phyloP scores from a whole-genome alignment of 2,113 vertebrate genomes.

The Oreochromis niloticus region DNA sequence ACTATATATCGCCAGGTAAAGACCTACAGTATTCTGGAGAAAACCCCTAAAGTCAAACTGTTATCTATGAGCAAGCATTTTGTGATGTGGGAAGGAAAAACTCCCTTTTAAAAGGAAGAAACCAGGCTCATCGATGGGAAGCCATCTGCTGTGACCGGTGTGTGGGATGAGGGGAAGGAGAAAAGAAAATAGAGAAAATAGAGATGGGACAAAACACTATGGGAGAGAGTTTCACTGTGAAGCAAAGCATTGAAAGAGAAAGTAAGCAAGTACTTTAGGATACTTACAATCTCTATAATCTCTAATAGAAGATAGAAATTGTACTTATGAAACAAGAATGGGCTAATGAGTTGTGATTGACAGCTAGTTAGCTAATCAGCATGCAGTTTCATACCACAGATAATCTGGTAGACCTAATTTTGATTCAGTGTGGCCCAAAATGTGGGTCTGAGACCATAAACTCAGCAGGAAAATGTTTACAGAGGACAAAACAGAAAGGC shows the following conservation, averaged over 20 bases:
- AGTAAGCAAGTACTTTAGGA: background rate
- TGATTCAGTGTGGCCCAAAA: background rate
- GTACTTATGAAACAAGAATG: background rate
- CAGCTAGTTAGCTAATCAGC: background rate
- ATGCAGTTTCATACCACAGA: background rate
- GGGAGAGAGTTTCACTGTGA: background rate
- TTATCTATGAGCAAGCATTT: background rate
- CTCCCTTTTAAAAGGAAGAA: background rate
- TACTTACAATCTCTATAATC: background rate
- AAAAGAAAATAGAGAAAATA: background rate
- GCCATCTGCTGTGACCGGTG: background rate
- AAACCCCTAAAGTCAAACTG: background rate
- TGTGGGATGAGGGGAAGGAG: background rate
- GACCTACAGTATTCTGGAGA: background rate
- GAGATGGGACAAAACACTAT: background rate
- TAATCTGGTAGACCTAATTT: background rate
- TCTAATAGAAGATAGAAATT: background rate
- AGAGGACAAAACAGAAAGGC: background rate
- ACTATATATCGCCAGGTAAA: background rate
- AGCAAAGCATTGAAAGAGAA: background rate
- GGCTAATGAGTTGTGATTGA: background rate
- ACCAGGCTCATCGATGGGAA: background rate
- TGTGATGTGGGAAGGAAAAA: background rate
- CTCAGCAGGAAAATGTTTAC: background rate
- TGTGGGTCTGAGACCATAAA: background rate